phyloP scores from a whole-genome alignment of 2,888 invertebrate species.

The Cheilosia vulpina region DNA sequence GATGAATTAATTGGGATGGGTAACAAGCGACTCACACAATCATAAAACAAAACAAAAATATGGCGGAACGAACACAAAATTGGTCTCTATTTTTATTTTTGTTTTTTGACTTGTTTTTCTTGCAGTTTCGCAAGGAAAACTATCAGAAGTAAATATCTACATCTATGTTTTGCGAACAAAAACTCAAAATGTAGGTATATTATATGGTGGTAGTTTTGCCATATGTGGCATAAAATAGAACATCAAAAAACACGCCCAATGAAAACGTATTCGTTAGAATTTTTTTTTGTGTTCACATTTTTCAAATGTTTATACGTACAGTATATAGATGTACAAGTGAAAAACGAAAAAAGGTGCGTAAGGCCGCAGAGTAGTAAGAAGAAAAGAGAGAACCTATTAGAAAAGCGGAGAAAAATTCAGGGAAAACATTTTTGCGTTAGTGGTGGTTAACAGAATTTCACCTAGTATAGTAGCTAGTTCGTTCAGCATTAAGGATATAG shows the following conservation, averaged over 20 bases:
- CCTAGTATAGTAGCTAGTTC: constrained; percentile 19
- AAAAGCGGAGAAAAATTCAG: constrained; percentile 53
- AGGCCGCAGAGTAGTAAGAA: constrained; percentile 13
- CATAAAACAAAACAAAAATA: constrained; percentile 4
- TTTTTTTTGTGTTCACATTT: constrained; percentile 30
- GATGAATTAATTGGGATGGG: background rate
- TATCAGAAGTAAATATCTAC: constrained; percentile 12
- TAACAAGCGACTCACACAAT: constrained; percentile 22
- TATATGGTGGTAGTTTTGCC: constrained; percentile 15
- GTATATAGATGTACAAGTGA: constrained; percentile 9
- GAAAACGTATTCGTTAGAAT: constrained; percentile 47
- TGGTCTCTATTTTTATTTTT: constrained; percentile 24
- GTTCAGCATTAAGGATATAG: constrained; percentile 24
- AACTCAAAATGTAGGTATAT: constrained; percentile 7
- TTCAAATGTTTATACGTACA: constrained; percentile 39
- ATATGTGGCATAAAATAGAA: constrained; percentile 28
- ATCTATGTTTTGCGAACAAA: constrained; percentile 1
- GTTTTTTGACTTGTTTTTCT: constrained; percentile 3
- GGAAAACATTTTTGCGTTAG: constrained; percentile 37
- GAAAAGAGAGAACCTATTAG: constrained; percentile 56
- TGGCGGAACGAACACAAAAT: background rate
- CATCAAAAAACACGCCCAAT: constrained; percentile 60
- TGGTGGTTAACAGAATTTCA: constrained; percentile 40
- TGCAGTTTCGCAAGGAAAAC: constrained; percentile 12
- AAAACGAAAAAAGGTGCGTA: constrained; percentile 39